Base-by-base conservation (phyloP, 30 jellyfish, hydroid and myxozoan species). In the Cassiopea andromeda region DNA sequence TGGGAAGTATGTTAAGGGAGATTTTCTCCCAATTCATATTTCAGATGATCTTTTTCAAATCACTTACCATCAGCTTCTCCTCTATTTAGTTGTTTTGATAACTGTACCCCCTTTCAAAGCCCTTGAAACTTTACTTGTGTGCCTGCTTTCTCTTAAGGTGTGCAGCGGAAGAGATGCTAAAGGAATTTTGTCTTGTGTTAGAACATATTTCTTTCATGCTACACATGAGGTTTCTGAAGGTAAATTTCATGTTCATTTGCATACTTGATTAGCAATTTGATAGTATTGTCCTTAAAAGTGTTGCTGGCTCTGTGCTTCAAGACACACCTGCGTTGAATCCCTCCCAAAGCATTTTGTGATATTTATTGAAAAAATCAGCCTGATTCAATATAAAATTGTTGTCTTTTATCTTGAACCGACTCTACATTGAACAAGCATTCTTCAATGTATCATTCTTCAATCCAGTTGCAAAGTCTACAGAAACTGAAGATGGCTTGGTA, bases 101-200 rank as follows among this genome's bases (percentile, higher is more conserved):
- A 54, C 64, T 54, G 38, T 27, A 27, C 38, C 38, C 38, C 38
- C 38, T 54, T 54, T 54, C 10, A 54, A 54, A 10, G 7, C 10
- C 64, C 64, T 54, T 54, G 64, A 54, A 3, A 27, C 38, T 27
- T 27, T 27, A 27, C 38, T 27, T 27, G 38, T 27, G 38, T 27
- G 38, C 38, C 38, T 27, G 38, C 38, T 27, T 27, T 27, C 10
- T 54, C 12, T 54, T 54, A 15, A 85, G 93, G 93, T 85, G 1
- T 85, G 93, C 74, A 58, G 47, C 14, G 93, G 93, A 60, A 85
- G 54, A 18, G 93, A 85, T 60, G 57, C 93, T 1, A 85, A 59
- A 17, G 93, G 93, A 3, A 19, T 74, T 16, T 1, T 85, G 4
- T 54, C 93, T 10, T 85, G 93, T 87, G 74, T 66, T 7, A 73